A percentile compares a stretch with the other conserved stretches of the same genome.
Evolutionary conservation across 2,888 invertebrate genomes (phyloP).

Genomic region (Brachycybe producta): DNA sequence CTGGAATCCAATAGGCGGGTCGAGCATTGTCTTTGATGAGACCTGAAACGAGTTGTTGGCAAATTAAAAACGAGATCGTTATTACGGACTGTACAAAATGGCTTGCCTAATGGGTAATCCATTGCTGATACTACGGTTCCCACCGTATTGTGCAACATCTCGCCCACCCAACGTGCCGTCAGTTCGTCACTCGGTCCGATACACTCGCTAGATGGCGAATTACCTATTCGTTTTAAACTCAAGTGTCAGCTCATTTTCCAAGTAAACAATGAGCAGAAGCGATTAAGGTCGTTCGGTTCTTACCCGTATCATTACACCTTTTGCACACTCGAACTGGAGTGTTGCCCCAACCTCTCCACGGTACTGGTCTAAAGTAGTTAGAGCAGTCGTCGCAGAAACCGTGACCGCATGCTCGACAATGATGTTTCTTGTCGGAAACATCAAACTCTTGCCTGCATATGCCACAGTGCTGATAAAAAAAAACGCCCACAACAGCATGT

Average conservation of each 20-base stretch:
- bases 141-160: conserved; percentile 56
- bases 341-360: conserved; percentile 53
- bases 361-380: conserved; percentile 50
- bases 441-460: conserved; percentile 48
- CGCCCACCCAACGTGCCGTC: conserved; percentile 40
- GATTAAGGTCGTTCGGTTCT: background rate
- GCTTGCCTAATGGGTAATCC: conserved; percentile 54
- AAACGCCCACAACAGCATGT: too few relatives aligned
- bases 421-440: conserved; percentile 44
- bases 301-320: conserved; percentile 40
- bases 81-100: background rate
- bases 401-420: conserved; percentile 36
- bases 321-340: conserved; percentile 60
- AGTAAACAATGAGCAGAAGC: too few relatives aligned
- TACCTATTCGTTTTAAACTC: background rate
- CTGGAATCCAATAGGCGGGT: conserved; percentile 68
- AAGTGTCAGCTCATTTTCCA: too few relatives aligned
- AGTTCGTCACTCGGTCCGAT: conserved; percentile 20
- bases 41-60: conserved; percentile 32
- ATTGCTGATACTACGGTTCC: conserved; percentile 55
- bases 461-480: conserved; percentile 45
- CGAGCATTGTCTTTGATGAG: conserved; percentile 60
- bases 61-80: background rate
- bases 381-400: conserved; percentile 65
- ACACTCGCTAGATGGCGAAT: background rate